phyloP scores from a whole-genome alignment of 2,113 vertebrate genomes.

The Sinocyclocheilus grahami region DNA sequence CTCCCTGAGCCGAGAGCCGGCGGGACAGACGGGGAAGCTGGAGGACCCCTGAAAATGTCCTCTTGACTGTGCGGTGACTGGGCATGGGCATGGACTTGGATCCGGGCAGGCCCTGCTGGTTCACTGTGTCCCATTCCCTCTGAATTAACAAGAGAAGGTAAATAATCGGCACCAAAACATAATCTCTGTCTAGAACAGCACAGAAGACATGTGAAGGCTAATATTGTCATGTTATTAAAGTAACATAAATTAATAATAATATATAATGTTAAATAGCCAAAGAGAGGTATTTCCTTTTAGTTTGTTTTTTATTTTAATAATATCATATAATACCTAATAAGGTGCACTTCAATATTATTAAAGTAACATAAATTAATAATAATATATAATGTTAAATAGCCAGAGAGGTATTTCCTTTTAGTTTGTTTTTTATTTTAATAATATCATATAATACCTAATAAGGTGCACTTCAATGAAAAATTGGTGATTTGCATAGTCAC shows the following conservation, averaged over 20 bases:
- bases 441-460: neutral
- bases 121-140: slow-evolving; percentile 63
- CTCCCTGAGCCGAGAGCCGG: slow-evolving; percentile 59
- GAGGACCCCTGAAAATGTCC: slow-evolving; percentile 78
- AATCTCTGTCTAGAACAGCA: neutral
- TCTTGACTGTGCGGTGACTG: slow-evolving; percentile 64
- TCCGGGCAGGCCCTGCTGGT: slow-evolving; percentile 44
- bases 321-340: neutral
- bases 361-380: neutral
- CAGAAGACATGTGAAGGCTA: neutral
- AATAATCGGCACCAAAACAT: neutral
- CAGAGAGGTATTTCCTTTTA: neutral
- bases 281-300: neutral
- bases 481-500: neutral
- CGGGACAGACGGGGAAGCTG: slow-evolving; percentile 75
- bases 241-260: neutral
- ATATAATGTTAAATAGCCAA: neutral
- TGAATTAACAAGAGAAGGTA: slow-evolving; percentile 43
- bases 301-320: neutral
- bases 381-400: neutral
- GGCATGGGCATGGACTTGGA: slow-evolving; percentile 11
- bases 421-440: neutral
- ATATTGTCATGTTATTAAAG: neutral
- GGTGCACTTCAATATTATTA: too few relatives aligned
- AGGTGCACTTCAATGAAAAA: neutral